These are phyloP conservation scores for Lonchura striata DNA, from an alignment of 2,113 vertebrate genomes.

Conservation along the genomic window DNA sequence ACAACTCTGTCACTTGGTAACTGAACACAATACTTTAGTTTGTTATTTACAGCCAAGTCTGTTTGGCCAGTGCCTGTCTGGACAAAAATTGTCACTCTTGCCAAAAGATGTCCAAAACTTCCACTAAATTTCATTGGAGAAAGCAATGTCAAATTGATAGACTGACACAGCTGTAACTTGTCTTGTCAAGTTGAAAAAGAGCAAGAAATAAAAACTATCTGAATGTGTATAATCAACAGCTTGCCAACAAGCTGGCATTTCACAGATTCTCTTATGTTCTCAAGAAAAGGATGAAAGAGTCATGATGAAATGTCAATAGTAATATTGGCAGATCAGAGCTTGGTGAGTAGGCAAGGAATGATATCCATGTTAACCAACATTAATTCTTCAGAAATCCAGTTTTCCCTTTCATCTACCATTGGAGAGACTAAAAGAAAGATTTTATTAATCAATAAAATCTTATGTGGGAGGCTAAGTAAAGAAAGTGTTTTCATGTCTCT, in stretches of 20 bases:
- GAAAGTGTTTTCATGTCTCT: neutral
- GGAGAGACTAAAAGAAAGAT: neutral
- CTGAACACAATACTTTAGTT: neutral
- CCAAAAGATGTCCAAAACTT: neutral
- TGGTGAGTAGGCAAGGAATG: neutral
- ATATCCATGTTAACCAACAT: neutral
- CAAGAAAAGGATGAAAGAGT: neutral
- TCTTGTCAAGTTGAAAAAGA: neutral
- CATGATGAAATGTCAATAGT: neutral
- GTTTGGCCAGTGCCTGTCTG: neutral
- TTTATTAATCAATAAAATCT: neutral
- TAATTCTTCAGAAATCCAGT: neutral
- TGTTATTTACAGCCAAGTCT: neutral
- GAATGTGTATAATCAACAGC: neutral
- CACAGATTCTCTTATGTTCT: neutral
- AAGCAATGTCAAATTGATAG: neutral
- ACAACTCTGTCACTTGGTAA: neutral
- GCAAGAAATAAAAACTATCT: neutral
- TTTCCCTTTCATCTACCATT: neutral
- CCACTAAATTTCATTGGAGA: neutral
- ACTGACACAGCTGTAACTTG: neutral
- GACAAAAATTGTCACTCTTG: neutral
- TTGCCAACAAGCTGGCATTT: neutral
- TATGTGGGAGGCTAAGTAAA: neutral
- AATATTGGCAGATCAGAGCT: neutral